A percentile compares a stretch with the other conserved stretches of the same genome.
Evolutionary conservation across 2,797 vertebrate genomes (phyloP).

Genomic region (Gastrophryne carolinensis): DNA sequence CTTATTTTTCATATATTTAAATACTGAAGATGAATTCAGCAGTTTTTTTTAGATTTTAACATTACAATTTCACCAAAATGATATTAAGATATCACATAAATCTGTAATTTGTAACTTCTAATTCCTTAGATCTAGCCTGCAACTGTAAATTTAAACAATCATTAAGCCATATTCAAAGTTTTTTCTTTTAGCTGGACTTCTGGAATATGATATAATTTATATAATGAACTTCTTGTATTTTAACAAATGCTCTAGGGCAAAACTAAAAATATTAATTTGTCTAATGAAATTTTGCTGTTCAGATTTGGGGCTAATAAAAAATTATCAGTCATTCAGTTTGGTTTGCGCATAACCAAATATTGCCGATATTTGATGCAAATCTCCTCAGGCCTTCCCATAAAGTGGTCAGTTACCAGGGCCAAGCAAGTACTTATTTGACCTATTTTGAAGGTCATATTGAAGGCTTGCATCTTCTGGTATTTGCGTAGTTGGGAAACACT

Average conservation of each 20-base stretch:
- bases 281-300: no score
- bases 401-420: no score
- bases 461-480: no score
- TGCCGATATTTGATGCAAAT: no score
- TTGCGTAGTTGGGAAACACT: no score
- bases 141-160: constrained; percentile 45
- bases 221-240: background rate
- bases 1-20: no score
- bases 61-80: background rate
- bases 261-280: background rate
- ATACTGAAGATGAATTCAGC: background rate
- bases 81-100: constrained; percentile 42
- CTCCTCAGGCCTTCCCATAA: no score
- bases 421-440: no score
- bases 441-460: no score
- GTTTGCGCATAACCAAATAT: no score
- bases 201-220: background rate
- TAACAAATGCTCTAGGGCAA: background rate
- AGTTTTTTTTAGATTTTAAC: background rate
- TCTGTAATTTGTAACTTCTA: constrained; percentile 38
- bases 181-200: constrained; percentile 7
- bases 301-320: no score
- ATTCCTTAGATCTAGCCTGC: constrained; percentile 16
- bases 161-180: constrained; percentile 14
- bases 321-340: no score